Percentiles rank a stretch among this genome's conserved stretches.
Evolutionary conservation across 2,797 vertebrate species (phyloP).

Genomic region (Sebastes ruberrimus): DNA sequence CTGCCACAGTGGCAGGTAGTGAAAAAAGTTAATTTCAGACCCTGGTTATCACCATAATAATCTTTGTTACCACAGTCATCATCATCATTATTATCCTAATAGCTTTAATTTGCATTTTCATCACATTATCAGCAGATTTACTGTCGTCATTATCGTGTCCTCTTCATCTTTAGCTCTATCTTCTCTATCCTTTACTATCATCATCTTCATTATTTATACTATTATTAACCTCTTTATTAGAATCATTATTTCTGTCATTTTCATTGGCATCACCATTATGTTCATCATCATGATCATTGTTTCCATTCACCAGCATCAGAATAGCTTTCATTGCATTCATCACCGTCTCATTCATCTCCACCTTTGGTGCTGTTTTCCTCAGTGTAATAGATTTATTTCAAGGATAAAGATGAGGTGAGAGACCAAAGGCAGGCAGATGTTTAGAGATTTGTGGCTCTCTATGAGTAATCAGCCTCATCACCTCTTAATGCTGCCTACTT

Average conservation of each 20-base stretch:
- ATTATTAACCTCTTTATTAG: no score
- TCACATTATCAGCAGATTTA: no score
- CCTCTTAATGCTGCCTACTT: not conserved
- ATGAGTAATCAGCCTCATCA: not conserved
- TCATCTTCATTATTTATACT: no score
- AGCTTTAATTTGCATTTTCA: no score
- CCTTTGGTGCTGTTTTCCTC: not conserved
- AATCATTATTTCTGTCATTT: not conserved
- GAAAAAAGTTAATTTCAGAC: no score
- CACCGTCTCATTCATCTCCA: not conserved
- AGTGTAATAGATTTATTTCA: not conserved
- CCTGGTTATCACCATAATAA: no score
- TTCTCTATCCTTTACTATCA: no score
- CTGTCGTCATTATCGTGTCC: no score
- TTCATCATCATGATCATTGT: not conserved
- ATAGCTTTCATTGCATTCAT: not conserved
- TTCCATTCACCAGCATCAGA: not conserved
- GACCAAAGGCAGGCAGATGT: conserved; percentile 1
- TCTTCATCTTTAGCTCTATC: no score
- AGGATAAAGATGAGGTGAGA: not conserved
- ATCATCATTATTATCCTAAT: not conserved
- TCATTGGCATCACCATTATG: not conserved
- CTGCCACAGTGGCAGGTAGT: no score
- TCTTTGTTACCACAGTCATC: not conserved
- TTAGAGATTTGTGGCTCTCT: not conserved